Percentiles rank a stretch among this genome's conserved stretches.
Conservation (phyloP, 1,140 invertebrate species). For the Pygmarrhopalites habei region DNA sequence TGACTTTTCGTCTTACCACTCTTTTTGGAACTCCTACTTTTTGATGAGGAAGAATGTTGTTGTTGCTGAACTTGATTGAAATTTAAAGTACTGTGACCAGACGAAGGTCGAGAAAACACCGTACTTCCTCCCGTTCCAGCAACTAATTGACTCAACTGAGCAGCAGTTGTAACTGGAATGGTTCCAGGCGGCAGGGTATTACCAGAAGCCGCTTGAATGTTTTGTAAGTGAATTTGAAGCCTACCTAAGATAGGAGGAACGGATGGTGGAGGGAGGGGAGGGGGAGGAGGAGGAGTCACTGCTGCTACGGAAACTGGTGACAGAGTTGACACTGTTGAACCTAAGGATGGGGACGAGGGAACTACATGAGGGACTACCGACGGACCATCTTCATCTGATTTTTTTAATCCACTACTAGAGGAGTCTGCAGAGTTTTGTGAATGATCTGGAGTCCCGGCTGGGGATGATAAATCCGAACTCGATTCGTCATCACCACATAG, state of each 20-base stretch:
- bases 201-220: not conserved
- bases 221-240: slow-evolving; percentile 23
- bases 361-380: not conserved
- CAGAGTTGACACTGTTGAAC: slow-evolving; percentile 20
- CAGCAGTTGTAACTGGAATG: slow-evolving; percentile 17
- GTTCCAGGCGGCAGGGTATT: not conserved
- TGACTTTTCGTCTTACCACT: slow-evolving; percentile 64
- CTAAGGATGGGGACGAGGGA: slow-evolving; percentile 14
- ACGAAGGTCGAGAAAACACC: not conserved
- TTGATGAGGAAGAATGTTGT: slow-evolving; percentile 20
- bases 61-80: slow-evolving; percentile 26
- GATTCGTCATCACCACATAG: slow-evolving; percentile 52
- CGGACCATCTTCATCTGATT: not conserved
- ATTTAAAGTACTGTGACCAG: not conserved
- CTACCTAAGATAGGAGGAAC: slow-evolving; percentile 1
- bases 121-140: not conserved
- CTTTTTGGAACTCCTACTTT: slow-evolving; percentile 33
- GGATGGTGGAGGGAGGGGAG: slow-evolving; percentile 40
- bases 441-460: slow-evolving; percentile 39
- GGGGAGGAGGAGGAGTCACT: slow-evolving; percentile 15
- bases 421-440: slow-evolving; percentile 20
- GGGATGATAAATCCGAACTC: slow-evolving; percentile 55
- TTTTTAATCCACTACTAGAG: not conserved
- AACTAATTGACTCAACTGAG: slow-evolving; percentile 12
- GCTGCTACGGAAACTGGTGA: slow-evolving; percentile 18